Base-by-base conservation (phyloP, 2,113 vertebrate species). In the Indri indri region DNA sequence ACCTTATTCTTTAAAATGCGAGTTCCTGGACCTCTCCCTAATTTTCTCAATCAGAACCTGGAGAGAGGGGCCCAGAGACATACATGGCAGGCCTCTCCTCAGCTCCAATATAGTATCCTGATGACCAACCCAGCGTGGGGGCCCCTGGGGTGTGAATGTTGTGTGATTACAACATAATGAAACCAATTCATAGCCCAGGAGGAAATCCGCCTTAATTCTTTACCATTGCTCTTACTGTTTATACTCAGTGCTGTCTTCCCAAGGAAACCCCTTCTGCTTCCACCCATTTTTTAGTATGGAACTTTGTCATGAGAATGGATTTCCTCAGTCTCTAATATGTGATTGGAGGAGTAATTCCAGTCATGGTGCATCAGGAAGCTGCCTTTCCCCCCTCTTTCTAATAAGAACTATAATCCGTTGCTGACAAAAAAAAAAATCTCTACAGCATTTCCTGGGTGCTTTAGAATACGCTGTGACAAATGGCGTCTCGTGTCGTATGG, bases 401-500 rank as follows among this genome's bases (percentile, higher is more conserved):
- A 97, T 98, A 97, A 98, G 96, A 98, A 95, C 94, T 97, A 96
- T 98, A 98, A 98, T 98, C 95, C 93, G 73, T 97, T 97, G 97
- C 98, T 97, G 97, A 98, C 96, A 97, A 97, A 96, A 97, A 25
- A 97, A 97, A 95, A 70, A 40, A 93, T 88, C 96, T 95, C 96
- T 96, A 54, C 97, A 97, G 97, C 97, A 97, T 98, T 98, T 98
- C 97, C 94, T 98, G 98, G 97, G 97, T 98, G 97, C 98, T 97
- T 97, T 95, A 90, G 98, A 98, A 98, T 95, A 82, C 59, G 6
- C 97, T 97, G 97, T 99, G 98, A 99, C 98, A 96, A 99, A 99
- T 99, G 98, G 97, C 76, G 13, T 98, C 98, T 98, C 79, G 95
- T 91, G 63, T 98, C 98, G 97, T 98, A 98, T 97, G 94, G 74